Conservation (phyloP, 2,113 vertebrate species). For the Sciurus niger region DNA sequence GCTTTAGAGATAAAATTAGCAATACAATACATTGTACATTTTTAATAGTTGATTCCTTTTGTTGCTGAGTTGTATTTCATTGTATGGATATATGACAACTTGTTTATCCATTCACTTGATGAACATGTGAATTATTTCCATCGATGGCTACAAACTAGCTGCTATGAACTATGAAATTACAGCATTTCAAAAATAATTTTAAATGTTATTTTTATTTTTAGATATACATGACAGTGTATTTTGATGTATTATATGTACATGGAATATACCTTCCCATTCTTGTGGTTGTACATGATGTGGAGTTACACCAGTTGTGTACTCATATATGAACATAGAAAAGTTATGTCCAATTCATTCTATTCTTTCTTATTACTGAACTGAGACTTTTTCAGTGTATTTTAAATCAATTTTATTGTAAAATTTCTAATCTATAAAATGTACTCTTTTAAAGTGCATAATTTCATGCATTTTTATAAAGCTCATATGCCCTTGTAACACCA, state of each 20-base stretch:
- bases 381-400: background rate
- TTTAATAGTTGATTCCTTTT: conserved; percentile 28
- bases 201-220: no score
- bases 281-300: no score
- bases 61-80: background rate
- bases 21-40: background rate
- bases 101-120: background rate
- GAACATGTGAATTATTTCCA: background rate
- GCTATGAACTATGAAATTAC: background rate
- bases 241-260: no score
- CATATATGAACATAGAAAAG: no score
- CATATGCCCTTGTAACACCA: background rate
- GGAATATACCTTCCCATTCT: no score
- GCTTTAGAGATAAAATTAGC: background rate
- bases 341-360: no score
- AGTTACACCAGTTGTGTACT: no score
- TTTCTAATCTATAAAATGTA: conserved; percentile 15
- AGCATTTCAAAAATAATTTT: no score
- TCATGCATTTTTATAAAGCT: conserved; percentile 37
- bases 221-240: no score
- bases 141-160: background rate
- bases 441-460: background rate
- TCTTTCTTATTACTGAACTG: background rate
- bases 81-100: background rate
- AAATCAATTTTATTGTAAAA: background rate